Evolutionary conservation across 2,797 vertebrate genomes (phyloP).

Genomic region (Phalloptychus januarius): DNA sequence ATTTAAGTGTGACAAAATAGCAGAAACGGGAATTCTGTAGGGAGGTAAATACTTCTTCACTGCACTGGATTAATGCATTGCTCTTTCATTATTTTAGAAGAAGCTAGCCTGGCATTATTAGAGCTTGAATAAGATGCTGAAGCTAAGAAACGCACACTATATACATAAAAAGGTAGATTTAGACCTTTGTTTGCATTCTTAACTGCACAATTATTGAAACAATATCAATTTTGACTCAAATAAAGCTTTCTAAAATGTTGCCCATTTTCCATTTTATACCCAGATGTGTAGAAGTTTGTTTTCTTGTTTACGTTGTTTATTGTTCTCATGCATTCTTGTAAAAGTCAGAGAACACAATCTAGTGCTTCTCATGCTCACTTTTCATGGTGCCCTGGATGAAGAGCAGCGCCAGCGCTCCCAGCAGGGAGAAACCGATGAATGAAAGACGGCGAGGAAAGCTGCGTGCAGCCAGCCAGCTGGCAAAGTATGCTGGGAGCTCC

Average conservation of each 20-base stretch:
- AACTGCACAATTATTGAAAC: not conserved
- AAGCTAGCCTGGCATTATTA: not conserved
- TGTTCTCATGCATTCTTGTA: not conserved
- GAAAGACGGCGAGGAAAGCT: slow-evolving; percentile 41
- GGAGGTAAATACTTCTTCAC: not conserved
- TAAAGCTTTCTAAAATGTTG: not conserved
- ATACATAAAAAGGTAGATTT: not conserved
- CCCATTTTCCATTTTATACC: not conserved
- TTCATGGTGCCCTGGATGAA: slow-evolving; percentile 45
- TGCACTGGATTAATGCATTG: not conserved
- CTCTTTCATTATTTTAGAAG: not conserved
- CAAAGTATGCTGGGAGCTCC: slow-evolving; percentile 37
- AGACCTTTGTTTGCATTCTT: not conserved
- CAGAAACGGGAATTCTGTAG: not conserved
- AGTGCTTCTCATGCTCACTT: slow-evolving; percentile 43
- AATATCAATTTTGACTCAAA: not conserved
- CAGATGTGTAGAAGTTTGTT: not conserved
- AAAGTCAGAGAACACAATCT: not conserved
- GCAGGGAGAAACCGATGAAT: slow-evolving; percentile 31
- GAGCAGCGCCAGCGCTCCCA: slow-evolving; percentile 47
- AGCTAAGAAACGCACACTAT: not conserved
- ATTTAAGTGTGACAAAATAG: not conserved
- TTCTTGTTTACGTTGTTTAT: not conserved
- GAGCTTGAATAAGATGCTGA: not conserved
- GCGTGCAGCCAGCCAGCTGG: slow-evolving; percentile 33